Evolutionary conservation across 2,888 invertebrate species (phyloP).

Genomic region (Bombylius major): DNA sequence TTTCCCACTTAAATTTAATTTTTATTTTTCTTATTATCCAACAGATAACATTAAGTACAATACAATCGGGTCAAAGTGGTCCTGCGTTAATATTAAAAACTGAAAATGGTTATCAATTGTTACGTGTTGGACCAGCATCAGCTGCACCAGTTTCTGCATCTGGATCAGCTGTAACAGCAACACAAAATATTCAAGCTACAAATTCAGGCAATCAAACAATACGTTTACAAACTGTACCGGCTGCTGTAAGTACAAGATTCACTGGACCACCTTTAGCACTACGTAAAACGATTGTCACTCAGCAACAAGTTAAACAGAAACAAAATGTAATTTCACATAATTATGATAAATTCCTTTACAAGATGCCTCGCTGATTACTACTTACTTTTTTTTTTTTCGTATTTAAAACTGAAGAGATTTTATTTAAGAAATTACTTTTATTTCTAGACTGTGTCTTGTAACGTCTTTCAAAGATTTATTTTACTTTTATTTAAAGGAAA

Average conservation of each 20-base stretch:
- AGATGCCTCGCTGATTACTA: no score
- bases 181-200: conserved; percentile 40
- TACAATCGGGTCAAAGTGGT: conserved; percentile 77
- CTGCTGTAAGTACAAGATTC: conserved; percentile 68
- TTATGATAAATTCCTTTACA: background rate
- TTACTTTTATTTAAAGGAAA: no score
- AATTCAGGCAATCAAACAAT: conserved; percentile 57
- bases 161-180: conserved; percentile 36
- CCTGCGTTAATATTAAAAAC: conserved; percentile 86
- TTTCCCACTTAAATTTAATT: background rate
- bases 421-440: no score
- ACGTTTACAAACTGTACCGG: conserved; percentile 75
- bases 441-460: no score
- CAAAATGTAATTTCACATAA: conserved; percentile 28
- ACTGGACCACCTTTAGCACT: conserved; percentile 47
- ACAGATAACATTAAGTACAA: conserved; percentile 79
- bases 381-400: background rate
- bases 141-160: conserved; percentile 24
- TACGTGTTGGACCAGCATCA: conserved; percentile 69
- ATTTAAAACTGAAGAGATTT: no score
- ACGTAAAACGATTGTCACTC: conserved; percentile 44
- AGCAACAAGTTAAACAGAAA: conserved; percentile 36
- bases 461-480: no score
- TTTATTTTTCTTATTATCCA: conserved; percentile 18
- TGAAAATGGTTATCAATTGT: conserved; percentile 89